Percentiles rank a stretch among this genome's conserved stretches.
These are phyloP conservation scores for Phoenoteleia sp. DNA, from an alignment of 2,888 invertebrate species.

Conservation along the genomic window DNA sequence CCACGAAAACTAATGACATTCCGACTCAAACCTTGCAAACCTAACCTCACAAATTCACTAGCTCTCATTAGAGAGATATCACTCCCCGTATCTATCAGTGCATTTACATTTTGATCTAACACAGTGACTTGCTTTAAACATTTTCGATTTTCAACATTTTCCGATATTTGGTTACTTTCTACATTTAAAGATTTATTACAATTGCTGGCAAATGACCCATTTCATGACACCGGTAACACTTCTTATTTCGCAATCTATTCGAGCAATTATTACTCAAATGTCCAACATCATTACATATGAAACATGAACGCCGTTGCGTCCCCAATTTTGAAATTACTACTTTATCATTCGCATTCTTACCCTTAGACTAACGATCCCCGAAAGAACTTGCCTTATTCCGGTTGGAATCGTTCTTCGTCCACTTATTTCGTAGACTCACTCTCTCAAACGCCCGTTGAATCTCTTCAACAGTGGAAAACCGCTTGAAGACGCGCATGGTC, in stretches of 20 bases:
- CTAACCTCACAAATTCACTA: constrained; percentile 33
- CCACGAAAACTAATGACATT: constrained; percentile 43
- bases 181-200: constrained; percentile 4
- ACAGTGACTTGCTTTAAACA: constrained; percentile 14
- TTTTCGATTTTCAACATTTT: not conserved
- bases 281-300: constrained; percentile 24
- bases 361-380: not conserved
- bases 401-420: not conserved
- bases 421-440: constrained; percentile 20
- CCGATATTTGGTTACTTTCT: not conserved
- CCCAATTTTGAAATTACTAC: not conserved
- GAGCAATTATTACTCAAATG: constrained; percentile 53
- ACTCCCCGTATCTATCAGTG: constrained; percentile 50
- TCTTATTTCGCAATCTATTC: constrained; percentile 4
- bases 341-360: not conserved
- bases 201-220: constrained; percentile 44
- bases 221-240: constrained; percentile 53
- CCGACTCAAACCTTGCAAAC: not conserved
- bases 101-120: not conserved
- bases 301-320: constrained; percentile 23
- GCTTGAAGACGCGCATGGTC: constrained; percentile 70
- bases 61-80: constrained; percentile 42
- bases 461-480: constrained; percentile 42
- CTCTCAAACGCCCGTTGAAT: constrained; percentile 69
- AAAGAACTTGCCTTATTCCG: too few relatives aligned